Percentiles rank a stretch among this genome's conserved stretches.
Conservation (phyloP, 2,888 invertebrate species). For the Bruchidius siliquastri region DNA sequence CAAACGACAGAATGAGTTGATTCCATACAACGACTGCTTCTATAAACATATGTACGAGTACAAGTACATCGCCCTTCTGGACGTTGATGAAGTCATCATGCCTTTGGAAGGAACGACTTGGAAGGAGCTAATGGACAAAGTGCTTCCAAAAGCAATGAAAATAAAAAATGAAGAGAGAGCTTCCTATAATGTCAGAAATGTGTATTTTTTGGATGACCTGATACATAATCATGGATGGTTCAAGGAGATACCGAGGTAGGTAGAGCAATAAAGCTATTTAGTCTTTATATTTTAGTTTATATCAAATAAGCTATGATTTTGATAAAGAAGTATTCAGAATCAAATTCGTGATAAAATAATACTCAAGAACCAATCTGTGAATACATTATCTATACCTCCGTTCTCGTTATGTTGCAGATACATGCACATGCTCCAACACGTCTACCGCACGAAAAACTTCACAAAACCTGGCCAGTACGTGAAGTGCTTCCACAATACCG, state of each 20-base stretch:
- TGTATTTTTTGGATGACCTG: slow-evolving; percentile 87
- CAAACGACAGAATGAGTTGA: slow-evolving; percentile 90
- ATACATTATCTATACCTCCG: too few species aligned
- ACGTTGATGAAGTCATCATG: slow-evolving; percentile 94
- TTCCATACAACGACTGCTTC: slow-evolving; percentile 94
- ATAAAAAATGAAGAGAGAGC: slow-evolving; percentile 64
- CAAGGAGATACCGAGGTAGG: slow-evolving; percentile 61
- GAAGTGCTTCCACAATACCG: slow-evolving; percentile 91
- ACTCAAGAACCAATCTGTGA: too few species aligned
- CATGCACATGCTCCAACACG: slow-evolving; percentile 92
- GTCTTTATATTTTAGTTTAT: too few species aligned
- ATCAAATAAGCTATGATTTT: too few species aligned
- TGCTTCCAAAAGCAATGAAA: slow-evolving; percentile 62
- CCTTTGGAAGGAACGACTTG: slow-evolving; percentile 71
- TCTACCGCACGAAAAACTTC: slow-evolving; percentile 83
- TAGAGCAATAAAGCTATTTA: slow-evolving; percentile 40
- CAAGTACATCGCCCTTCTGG: slow-evolving; percentile 83
- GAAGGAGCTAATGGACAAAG: slow-evolving; percentile 70
- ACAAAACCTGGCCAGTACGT: slow-evolving; percentile 91
- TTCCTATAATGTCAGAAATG: slow-evolving; percentile 84
- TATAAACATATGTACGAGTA: slow-evolving; percentile 89
- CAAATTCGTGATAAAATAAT: too few species aligned
- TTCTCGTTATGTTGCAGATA: slow-evolving; percentile 58
- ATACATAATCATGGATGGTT: slow-evolving; percentile 76
- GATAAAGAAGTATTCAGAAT: too few species aligned